Conservation (phyloP, 1,140 invertebrate genomes). For the Charaxes varanes region DNA sequence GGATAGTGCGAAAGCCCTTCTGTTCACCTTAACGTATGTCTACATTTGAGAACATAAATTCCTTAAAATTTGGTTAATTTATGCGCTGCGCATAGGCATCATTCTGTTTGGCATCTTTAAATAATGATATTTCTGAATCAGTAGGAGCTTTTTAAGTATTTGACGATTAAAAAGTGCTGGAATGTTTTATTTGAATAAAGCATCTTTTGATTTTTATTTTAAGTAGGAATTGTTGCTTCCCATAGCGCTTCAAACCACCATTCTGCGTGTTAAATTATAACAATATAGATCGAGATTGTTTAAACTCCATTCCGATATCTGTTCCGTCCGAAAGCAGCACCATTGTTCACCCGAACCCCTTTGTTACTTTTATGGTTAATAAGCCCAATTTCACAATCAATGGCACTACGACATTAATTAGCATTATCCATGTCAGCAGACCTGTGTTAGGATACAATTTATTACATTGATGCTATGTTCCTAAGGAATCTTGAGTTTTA, state of each 20-base stretch:
- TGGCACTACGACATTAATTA: slow-evolving; percentile 32
- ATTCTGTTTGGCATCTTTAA: no score
- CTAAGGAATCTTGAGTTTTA: no score
- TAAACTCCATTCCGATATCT: slow-evolving; percentile 19
- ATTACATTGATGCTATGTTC: no score
- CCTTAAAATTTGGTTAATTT: no score
- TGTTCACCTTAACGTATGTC: no score
- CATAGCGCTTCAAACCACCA: background rate
- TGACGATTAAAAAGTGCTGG: no score
- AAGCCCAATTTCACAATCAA: slow-evolving; percentile 18
- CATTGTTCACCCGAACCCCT: slow-evolving; percentile 33
- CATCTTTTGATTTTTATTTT: background rate
- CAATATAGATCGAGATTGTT: slow-evolving; percentile 21
- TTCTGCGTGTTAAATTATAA: slow-evolving; percentile 4
- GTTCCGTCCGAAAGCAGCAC: slow-evolving; percentile 13
- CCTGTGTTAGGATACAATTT: background rate
- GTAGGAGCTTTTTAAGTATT: no score
- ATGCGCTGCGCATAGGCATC: no score
- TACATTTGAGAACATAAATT: no score
- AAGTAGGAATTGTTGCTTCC: background rate
- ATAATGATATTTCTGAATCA: no score
- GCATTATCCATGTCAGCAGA: slow-evolving; percentile 11
- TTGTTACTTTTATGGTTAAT: slow-evolving; percentile 35
- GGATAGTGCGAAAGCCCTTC: no score
- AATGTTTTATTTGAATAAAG: no score